Conservation (phyloP, 2,888 invertebrate genomes). For the Diarsia rubi region DNA sequence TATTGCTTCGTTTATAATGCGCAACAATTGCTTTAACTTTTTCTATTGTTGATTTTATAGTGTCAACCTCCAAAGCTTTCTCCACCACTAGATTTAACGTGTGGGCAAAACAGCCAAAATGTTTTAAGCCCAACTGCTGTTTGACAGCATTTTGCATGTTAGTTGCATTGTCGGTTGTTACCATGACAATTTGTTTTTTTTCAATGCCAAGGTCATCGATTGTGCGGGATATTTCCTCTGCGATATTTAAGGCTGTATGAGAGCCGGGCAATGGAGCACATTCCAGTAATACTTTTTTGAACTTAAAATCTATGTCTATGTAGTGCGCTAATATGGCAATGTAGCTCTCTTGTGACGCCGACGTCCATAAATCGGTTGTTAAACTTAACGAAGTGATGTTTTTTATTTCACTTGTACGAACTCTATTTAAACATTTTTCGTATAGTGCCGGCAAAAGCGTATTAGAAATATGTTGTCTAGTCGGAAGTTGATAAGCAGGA, state of each 20-base stretch:
- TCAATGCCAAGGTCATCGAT: conserved; percentile 8
- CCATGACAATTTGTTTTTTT: conserved; percentile 8
- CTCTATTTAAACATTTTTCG: conserved; percentile 2
- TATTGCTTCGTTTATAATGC: conserved; percentile 23
- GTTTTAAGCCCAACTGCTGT: conserved; percentile 37
- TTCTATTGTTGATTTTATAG: conserved; percentile 12
- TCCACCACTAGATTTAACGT: conserved; percentile 27
- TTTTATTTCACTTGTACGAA: conserved; percentile 26
- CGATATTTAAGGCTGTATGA: conserved; percentile 18
- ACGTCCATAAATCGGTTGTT: conserved; percentile 24
- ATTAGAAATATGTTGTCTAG: not conserved
- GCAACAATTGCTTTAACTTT: conserved; percentile 27
- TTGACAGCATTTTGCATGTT: conserved; percentile 36
- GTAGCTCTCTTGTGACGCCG: conserved; percentile 28
- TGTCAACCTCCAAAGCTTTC: conserved; percentile 29
- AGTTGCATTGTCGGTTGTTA: conserved; percentile 12
- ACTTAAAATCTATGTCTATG: conserved; percentile 21
- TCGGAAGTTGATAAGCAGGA: not conserved
- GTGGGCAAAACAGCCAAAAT: conserved; percentile 18
- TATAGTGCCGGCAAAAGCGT: conserved; percentile 1
- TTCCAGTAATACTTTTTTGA: conserved; percentile 26
- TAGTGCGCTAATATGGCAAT: conserved; percentile 26
- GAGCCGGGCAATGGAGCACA: conserved; percentile 20
- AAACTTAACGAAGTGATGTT: conserved; percentile 26
- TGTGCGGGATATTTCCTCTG: conserved; percentile 10